A percentile compares a stretch with the other conserved stretches of the same genome.
Conservation (phyloP, 2,113 vertebrate species). For the Halichoeres trimaculatus region DNA sequence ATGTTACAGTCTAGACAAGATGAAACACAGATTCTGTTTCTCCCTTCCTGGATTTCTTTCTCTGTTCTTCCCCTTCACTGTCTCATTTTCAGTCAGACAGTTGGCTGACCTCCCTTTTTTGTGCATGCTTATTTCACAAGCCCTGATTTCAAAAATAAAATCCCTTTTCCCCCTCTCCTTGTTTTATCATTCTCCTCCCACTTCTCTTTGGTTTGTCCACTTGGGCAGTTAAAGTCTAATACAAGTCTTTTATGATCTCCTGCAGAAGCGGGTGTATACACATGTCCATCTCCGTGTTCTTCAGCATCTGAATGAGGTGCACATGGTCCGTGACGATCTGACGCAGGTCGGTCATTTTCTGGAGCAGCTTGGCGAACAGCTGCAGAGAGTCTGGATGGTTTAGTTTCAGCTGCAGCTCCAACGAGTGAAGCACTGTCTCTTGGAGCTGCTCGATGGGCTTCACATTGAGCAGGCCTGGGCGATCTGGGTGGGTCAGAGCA, state of each 20-base stretch:
- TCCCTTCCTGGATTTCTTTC: conserved; percentile 48
- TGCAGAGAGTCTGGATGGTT: conserved; percentile 96
- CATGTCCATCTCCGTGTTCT: conserved; percentile 95
- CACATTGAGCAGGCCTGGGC: conserved; percentile 95
- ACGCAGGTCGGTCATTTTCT: conserved; percentile 99
- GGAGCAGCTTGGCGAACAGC: conserved; percentile 96
- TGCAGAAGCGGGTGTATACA: conserved; percentile 95
- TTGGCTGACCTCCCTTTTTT: conserved; percentile 28
- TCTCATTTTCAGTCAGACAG: conserved; percentile 59
- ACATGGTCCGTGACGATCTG: conserved; percentile 98
- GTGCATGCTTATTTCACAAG: conserved; percentile 34
- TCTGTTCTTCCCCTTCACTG: conserved; percentile 36
- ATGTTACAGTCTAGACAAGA: conserved; percentile 60
- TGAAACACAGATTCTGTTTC: conserved; percentile 41
- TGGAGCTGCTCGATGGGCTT: conserved; percentile 98
- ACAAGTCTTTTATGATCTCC: conserved; percentile 98
- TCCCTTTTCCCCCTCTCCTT: conserved; percentile 6
- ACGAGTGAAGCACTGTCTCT: conserved; percentile 93
- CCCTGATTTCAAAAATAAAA: conserved; percentile 37
- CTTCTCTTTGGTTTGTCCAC: background rate
- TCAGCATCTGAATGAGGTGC: conserved; percentile 93
- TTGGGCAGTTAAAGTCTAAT: conserved; percentile 78
- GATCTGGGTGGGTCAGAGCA: conserved; percentile 83
- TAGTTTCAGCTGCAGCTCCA: conserved; percentile 96
- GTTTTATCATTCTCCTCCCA: background rate